These are phyloP conservation scores for Eurosta solidaginis DNA, from an alignment of 1,140 invertebrate genomes.

Conservation along the genomic window DNA sequence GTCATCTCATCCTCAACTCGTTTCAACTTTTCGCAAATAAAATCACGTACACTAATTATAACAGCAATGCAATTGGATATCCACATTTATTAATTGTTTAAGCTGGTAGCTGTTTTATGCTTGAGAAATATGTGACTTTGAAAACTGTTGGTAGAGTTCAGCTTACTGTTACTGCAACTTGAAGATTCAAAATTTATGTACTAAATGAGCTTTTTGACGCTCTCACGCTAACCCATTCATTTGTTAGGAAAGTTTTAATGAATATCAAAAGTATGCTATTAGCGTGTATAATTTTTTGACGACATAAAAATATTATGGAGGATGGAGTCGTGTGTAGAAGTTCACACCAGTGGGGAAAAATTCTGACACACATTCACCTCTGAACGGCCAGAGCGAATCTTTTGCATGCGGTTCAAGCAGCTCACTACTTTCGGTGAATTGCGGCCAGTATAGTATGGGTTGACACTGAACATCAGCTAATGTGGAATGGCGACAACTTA, in stretches of 20 bases:
- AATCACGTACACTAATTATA: constrained; percentile 26
- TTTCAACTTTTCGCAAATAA: background rate
- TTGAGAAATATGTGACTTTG: background rate
- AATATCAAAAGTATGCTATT: background rate
- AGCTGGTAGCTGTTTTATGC: background rate
- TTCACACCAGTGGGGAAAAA: too few species aligned
- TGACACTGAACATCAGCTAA: too few species aligned
- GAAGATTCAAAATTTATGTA: background rate
- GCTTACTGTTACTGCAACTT: background rate
- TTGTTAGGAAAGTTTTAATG: constrained; percentile 5
- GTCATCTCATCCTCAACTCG: background rate
- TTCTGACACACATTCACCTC: too few species aligned
- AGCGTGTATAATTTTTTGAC: background rate
- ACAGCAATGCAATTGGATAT: background rate
- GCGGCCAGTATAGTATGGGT: too few species aligned
- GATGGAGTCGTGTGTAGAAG: too few species aligned
- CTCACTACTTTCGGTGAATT: too few species aligned
- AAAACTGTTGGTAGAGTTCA: background rate
- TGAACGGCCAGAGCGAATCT: too few species aligned
- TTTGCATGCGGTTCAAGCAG: too few species aligned
- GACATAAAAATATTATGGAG: background rate
- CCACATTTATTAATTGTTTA: background rate
- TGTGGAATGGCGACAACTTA: too few species aligned
- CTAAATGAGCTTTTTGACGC: constrained; percentile 8
- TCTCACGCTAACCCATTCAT: background rate